These are phyloP conservation scores for Epistrophe eligans DNA, from an alignment of 2,888 invertebrate species.

Conservation along the genomic window DNA sequence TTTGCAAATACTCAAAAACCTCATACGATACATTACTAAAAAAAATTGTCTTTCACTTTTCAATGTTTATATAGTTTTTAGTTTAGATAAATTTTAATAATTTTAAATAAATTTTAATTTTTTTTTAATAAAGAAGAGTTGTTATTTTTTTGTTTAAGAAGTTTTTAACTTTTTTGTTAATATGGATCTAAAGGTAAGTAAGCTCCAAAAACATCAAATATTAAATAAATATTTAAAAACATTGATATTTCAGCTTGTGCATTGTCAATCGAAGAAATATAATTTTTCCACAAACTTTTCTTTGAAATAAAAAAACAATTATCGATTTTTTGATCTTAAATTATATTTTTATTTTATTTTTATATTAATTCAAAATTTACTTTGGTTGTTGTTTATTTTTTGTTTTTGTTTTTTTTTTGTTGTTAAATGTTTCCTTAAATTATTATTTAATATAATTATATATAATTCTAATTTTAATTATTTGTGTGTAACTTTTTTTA, in stretches of 20 bases:
- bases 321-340: conserved; percentile 45
- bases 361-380: conserved; percentile 70
- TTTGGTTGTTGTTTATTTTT: conserved; percentile 39
- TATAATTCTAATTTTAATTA: conserved; percentile 61
- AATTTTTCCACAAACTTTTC: background rate
- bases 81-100: background rate
- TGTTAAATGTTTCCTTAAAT: conserved; percentile 42
- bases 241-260: too few relatives aligned
- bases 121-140: background rate
- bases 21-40: conserved; percentile 46
- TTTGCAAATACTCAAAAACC: conserved; percentile 35
- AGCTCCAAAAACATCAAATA: too few relatives aligned
- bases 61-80: background rate
- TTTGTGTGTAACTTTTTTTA: conserved; percentile 35
- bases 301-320: conserved; percentile 7
- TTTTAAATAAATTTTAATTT: conserved; percentile 2
- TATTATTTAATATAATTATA: conserved; percentile 43
- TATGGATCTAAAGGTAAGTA: too few relatives aligned
- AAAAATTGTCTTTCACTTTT: background rate
- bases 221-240: too few relatives aligned
- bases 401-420: conserved; percentile 26
- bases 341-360: conserved; percentile 50
- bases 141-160: background rate
- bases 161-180: too few relatives aligned
- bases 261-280: too few relatives aligned